Base-by-base conservation (phyloP, 1,140 invertebrate species). In the Calycopis cecrops region DNA sequence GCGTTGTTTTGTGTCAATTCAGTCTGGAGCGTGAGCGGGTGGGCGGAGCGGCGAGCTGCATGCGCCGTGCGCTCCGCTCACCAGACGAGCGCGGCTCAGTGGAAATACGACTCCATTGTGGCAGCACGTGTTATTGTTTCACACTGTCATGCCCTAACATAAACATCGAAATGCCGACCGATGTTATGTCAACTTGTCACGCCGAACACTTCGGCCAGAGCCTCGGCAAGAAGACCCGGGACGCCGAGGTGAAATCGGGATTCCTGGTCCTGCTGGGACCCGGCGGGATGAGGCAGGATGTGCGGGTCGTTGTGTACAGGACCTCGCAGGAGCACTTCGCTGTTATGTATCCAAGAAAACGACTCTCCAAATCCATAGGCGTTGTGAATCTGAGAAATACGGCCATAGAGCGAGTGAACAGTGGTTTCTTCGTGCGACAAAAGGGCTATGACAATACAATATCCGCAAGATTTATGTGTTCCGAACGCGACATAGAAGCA, bases 241-340 rank as follows among this genome's bases (percentile, higher is more conserved):
- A 90, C 69, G 89, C 90, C 1, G 91, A 92, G 73, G 88, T 90
- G 49, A 91, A 91, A 85, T 90, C 88, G 52, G 92, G 92, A 1
- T 89, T 90, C 68, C 87, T 92, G 85, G 90, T 88, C 49, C 76
- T 92, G 4, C 55, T 92, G 10, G 88, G 90, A 0, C 89, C 90
- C 14, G 89, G 88, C 48, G 90, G 90, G 54, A 86, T 90, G 50
- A 83, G 89, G 3, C 91, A 92, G 73, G 86, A 89, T 58, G 90
- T 92, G 0, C 87, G 92, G 60, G 91, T 92, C 35, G 91, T 91
- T 59, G 91, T 92, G 8, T 93, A 93, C 71, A 87, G 90, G 35
- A 92, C 92, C 1, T 91, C 91, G 33, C 76, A 91, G 53, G 92
- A 92, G 65, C 92, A 93, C 65, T 93, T 93, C 68, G 91, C 91